A percentile compares a stretch with the other conserved stretches of the same genome.
phyloP scores from a whole-genome alignment of 1,140 invertebrate genomes.

The Drosophila quadrilineata region DNA sequence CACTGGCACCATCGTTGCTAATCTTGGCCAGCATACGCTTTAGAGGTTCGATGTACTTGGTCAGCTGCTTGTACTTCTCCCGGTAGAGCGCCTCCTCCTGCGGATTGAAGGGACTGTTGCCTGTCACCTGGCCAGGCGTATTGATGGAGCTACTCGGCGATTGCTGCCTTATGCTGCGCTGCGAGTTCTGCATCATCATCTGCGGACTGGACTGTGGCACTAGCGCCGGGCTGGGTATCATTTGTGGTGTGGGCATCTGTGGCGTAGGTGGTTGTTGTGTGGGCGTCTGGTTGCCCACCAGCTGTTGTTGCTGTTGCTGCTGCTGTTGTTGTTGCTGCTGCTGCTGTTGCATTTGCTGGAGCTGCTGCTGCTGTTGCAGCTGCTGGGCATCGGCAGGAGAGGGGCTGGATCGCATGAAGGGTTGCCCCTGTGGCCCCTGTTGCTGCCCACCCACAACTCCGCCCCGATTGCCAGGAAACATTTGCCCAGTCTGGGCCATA shows the following conservation, averaged over 20 bases:
- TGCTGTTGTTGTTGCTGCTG: slow-evolving; percentile 28
- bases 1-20: slow-evolving; percentile 88
- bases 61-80: slow-evolving; percentile 95
- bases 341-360: slow-evolving; percentile 45
- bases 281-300: slow-evolving; percentile 82
- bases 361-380: slow-evolving; percentile 43
- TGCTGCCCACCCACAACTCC: slow-evolving; percentile 52
- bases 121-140: slow-evolving; percentile 88
- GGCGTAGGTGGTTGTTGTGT: slow-evolving; percentile 56
- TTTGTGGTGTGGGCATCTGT: slow-evolving; percentile 78
- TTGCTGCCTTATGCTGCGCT: slow-evolving; percentile 85
- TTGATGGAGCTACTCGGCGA: slow-evolving; percentile 91
- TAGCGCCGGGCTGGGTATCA: slow-evolving; percentile 87
- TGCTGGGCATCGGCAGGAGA: slow-evolving; percentile 72
- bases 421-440: slow-evolving; percentile 62
- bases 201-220: slow-evolving; percentile 87
- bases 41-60: slow-evolving; percentile 96
- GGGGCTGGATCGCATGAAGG: slow-evolving; percentile 84
- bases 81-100: slow-evolving; percentile 93
- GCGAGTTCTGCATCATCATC: slow-evolving; percentile 83
- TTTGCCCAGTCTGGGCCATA: slow-evolving; percentile 62
- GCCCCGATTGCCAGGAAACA: slow-evolving; percentile 62
- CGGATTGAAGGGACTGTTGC: slow-evolving; percentile 86
- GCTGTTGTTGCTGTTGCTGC: slow-evolving; percentile 51
- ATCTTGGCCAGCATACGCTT: slow-evolving; percentile 92